Evolutionary conservation across 2,113 vertebrate genomes (phyloP), one percentile per base, ranked within the genome.

Genomic region (Platanista minor): DNA sequence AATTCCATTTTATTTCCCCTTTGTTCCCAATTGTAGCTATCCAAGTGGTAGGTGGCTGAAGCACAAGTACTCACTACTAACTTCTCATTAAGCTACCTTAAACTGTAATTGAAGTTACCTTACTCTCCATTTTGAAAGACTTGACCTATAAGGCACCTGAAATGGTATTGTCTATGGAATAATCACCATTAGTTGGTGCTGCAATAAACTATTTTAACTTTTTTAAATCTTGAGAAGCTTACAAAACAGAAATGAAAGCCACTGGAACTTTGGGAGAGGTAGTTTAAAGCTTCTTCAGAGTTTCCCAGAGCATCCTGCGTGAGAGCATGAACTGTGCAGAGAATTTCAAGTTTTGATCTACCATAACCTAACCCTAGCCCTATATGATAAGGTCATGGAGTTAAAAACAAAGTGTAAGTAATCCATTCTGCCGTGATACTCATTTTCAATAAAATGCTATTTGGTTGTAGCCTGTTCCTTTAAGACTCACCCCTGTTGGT

Each of bases 301-400:
- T 66, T 78, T 92, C 29, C 18, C 49, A 89, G 29, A 66, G 15
- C 7, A 72, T 61, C 49, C 87, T 89, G 29, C 57, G 74, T 87
- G 57, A 91, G 81, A 59, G 64, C 59, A 67, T 67, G 27, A 91
- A 61, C 43, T 81, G 46, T 39, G 59, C 14, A 71, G 33, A 91
- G 54, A 94, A 36, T 83, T 69, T 87, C 92, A 91, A 95, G 39
- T 92, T 57, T 72, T 92, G 46, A 74, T 91, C 46, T 85, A 89
- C 46, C 39, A 39, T 89, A 52, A 49, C 9, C 29, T 77, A 77
- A 52, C 31, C 18, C 46, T 64, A 86, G 13, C 75, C 49, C 49
- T 69, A n/a, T 87, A 57, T 59, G 46, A 31, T 67, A 46, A 93
- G 23, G 46, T 57, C 36, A 87, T n/a, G 12, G 61, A 46, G 7